Conservation (phyloP, 2,888 invertebrate genomes). For the Philopedon plagiatum region DNA sequence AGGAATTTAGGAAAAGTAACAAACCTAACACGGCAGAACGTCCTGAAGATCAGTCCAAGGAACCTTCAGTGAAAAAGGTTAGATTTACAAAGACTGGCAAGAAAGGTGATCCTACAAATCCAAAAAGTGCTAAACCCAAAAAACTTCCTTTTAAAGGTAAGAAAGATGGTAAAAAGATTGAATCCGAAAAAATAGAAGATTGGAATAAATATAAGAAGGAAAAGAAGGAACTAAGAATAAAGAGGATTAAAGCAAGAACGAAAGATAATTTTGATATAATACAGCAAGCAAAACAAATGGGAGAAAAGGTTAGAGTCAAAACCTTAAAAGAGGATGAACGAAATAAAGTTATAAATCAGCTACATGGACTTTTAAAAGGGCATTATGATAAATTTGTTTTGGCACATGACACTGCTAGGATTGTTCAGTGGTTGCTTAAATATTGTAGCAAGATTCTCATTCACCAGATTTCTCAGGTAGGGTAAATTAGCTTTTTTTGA, state of each 20-base stretch:
- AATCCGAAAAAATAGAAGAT: constrained; percentile 69
- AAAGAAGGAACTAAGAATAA: constrained; percentile 78
- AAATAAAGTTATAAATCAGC: constrained; percentile 73
- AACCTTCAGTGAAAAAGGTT: constrained; percentile 1
- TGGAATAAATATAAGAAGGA: constrained; percentile 84
- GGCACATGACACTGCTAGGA: constrained; percentile 90
- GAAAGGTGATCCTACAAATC: constrained; percentile 45
- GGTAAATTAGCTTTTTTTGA: too few species aligned
- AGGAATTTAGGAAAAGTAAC: background rate
- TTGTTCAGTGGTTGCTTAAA: constrained; percentile 90
- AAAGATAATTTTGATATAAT: constrained; percentile 70
- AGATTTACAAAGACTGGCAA: constrained; percentile 49
- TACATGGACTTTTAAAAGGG: constrained; percentile 76
- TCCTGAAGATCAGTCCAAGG: background rate
- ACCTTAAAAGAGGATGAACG: constrained; percentile 71
- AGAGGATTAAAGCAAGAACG: constrained; percentile 75
- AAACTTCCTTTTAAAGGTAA: constrained; percentile 44
- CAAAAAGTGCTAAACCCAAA: constrained; percentile 51
- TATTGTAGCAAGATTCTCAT: constrained; percentile 78
- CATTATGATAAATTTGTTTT: constrained; percentile 81
- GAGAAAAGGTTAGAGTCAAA: constrained; percentile 72
- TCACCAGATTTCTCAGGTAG: constrained; percentile 75
- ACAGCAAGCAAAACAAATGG: constrained; percentile 73
- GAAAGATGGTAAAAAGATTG: constrained; percentile 8
- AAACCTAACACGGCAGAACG: constrained; percentile 8